Conservation (phyloP, 2,113 vertebrate species). For the Diphyllodes magnificus region DNA sequence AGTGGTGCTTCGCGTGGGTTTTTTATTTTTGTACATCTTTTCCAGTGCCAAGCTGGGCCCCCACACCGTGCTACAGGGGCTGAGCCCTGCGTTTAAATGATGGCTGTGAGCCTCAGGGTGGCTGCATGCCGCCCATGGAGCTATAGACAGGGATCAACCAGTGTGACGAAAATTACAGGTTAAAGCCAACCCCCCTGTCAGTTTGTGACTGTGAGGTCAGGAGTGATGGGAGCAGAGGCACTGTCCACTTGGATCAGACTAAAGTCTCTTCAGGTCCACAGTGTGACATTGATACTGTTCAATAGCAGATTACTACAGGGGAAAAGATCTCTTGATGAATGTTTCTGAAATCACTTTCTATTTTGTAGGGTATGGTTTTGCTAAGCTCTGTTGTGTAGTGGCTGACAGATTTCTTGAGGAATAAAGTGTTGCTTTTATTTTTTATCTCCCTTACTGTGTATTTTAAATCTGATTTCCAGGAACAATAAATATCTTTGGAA, state of each 20-base stretch:
- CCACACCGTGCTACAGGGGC: fast-evolving
- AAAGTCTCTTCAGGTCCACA: not conserved
- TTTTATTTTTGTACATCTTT: not conserved
- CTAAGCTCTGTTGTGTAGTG: not conserved
- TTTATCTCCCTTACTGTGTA: not conserved
- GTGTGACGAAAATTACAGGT: not conserved
- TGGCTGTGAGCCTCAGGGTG: not conserved
- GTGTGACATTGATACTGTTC: not conserved
- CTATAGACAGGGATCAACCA: not conserved
- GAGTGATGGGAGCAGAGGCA: not conserved
- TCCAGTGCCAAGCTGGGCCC: not conserved
- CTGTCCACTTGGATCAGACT: not conserved
- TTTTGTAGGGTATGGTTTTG: not conserved
- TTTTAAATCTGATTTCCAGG: not conserved
- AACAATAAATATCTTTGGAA: slow-evolving; percentile 9
- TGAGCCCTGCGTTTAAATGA: not conserved
- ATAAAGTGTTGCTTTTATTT: not conserved
- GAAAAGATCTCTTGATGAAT: not conserved
- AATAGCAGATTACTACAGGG: not conserved
- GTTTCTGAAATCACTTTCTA: not conserved
- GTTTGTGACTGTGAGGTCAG: not conserved
- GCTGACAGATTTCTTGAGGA: not conserved
- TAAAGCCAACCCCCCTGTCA: not conserved
- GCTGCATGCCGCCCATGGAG: fast-evolving
- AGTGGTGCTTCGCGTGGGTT: fast-evolving